Evolutionary conservation across 2,113 vertebrate species (phyloP).

Genomic region (Asarcornis scutulata): DNA sequence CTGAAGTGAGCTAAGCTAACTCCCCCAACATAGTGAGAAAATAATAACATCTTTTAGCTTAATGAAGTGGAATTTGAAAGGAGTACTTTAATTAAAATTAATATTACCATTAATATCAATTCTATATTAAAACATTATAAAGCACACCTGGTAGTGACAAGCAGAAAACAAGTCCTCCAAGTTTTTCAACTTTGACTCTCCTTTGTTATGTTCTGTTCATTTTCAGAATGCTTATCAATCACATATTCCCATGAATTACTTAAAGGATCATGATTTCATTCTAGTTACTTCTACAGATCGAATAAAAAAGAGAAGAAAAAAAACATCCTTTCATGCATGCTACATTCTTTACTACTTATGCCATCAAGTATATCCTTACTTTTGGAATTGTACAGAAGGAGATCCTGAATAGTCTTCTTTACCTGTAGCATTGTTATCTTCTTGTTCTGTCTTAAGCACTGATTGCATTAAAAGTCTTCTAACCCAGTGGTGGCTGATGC

Average conservation of each 20-base stretch:
- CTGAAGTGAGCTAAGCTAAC: not conserved
- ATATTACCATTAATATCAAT: not conserved
- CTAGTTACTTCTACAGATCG: not conserved
- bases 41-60: not conserved
- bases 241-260: not conserved
- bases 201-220: not conserved
- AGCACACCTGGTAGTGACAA: not conserved
- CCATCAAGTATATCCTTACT: not conserved
- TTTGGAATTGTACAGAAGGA: not conserved
- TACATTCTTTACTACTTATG: not conserved
- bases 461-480: not conserved
- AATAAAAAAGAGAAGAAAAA: not conserved
- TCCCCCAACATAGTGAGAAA: not conserved
- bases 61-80: not conserved
- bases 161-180: not conserved
- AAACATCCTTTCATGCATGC: not conserved
- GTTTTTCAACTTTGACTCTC: not conserved
- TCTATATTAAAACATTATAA: not conserved
- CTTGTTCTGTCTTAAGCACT: not conserved
- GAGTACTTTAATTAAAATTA: not conserved
- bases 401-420: not conserved
- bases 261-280: not conserved
- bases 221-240: not conserved
- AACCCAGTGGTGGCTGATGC: rapidly evolving
- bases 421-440: not conserved